Evolutionary conservation across 2,113 vertebrate species (phyloP).

Genomic region (Glareola pratincola): DNA sequence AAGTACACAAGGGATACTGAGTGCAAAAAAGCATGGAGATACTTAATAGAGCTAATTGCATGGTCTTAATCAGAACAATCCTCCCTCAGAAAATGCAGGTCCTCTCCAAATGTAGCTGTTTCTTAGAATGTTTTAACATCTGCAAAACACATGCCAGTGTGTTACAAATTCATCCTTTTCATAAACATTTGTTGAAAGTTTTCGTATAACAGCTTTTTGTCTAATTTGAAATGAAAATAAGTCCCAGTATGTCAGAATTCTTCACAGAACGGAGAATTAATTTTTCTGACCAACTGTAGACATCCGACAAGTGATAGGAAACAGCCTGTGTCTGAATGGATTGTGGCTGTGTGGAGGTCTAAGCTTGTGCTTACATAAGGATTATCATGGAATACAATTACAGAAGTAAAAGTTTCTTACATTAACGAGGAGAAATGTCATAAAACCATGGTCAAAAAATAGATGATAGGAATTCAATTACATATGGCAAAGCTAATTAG

Average conservation of each 20-base stretch:
- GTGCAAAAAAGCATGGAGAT: neutral
- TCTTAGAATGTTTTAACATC: constrained; percentile 3
- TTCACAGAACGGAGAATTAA: neutral
- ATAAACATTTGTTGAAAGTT: constrained; percentile 2
- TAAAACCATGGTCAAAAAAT: neutral
- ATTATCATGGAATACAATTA: neutral
- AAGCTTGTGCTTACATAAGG: neutral
- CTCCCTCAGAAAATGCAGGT: neutral
- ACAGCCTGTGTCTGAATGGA: neutral
- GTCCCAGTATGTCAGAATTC: neutral
- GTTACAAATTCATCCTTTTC: neutral
- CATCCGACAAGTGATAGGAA: neutral
- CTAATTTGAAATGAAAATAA: neutral
- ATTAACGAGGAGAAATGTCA: neutral
- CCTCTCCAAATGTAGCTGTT: constrained; percentile 3
- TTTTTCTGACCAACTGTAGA: neutral
- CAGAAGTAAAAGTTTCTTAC: neutral
- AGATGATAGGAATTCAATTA: neutral
- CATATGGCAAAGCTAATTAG: neutral
- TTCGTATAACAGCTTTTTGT: neutral
- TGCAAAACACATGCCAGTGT: neutral
- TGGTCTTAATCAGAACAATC: neutral
- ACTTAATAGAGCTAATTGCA: neutral
- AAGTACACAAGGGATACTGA: neutral
- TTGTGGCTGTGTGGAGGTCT: neutral